Conservation (phyloP, 2,797 vertebrate species). For the Hydrophis major region DNA sequence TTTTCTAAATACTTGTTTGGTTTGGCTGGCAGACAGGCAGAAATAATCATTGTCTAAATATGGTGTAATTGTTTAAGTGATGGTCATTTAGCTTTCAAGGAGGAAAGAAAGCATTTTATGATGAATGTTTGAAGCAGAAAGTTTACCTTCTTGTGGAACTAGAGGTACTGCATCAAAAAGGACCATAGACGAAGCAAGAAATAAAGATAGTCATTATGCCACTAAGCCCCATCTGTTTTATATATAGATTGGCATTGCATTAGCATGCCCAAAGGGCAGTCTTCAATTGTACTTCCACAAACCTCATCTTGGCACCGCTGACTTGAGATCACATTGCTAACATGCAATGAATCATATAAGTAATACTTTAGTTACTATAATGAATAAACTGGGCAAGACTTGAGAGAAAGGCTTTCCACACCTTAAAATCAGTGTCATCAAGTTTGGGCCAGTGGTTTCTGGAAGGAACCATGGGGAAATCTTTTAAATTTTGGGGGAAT, state of each 20-base stretch:
- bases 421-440: background rate
- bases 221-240: background rate
- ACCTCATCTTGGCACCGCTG: background rate
- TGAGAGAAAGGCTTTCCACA: background rate
- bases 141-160: background rate
- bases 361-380: background rate
- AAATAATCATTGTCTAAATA: slow-evolving; percentile 19
- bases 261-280: background rate
- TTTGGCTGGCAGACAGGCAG: slow-evolving; percentile 14
- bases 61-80: background rate
- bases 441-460: background rate
- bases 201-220: background rate
- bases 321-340: background rate
- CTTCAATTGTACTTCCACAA: background rate
- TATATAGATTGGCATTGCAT: background rate
- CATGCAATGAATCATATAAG: background rate
- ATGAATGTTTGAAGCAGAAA: background rate
- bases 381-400: background rate
- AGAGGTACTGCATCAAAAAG: background rate
- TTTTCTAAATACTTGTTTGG: background rate
- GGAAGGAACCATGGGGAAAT: background rate
- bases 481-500: background rate
- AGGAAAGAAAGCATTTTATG: too few relatives aligned
- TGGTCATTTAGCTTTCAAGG: background rate
- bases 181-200: background rate